Evolutionary conservation across 2,113 vertebrate species (phyloP).

Genomic region (Cromileptes altivelis): DNA sequence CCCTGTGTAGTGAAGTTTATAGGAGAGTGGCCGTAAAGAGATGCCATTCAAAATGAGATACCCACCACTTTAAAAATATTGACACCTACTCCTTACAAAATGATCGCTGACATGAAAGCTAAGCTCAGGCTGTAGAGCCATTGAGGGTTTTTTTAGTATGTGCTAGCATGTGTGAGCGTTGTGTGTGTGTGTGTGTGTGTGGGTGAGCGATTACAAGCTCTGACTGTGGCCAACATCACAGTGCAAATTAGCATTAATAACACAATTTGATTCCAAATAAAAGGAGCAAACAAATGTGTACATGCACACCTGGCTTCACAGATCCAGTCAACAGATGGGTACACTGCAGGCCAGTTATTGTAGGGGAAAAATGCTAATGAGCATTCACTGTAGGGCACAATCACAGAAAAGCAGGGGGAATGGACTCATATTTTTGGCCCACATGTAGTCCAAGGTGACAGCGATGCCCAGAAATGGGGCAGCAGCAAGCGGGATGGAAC

Average conservation of each 20-base stretch:
- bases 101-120: constrained; percentile 36
- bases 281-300: constrained; percentile 64
- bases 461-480: constrained; percentile 44
- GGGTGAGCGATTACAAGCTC: constrained; percentile 22
- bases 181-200: background rate
- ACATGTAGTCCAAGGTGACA: constrained; percentile 22
- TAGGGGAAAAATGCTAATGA: constrained; percentile 51
- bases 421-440: constrained; percentile 35
- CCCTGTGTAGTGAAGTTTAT: constrained; percentile 33
- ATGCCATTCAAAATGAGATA: constrained; percentile 45
- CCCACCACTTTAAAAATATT: constrained; percentile 47
- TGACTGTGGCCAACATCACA: constrained; percentile 40
- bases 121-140: background rate
- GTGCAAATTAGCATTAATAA: constrained; percentile 74
- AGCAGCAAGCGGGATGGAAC: background rate
- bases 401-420: constrained; percentile 35
- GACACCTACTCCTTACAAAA: constrained; percentile 48
- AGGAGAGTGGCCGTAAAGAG: constrained; percentile 25
- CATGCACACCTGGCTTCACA: constrained; percentile 72
- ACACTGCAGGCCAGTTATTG: constrained; percentile 47
- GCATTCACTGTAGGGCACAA: constrained; percentile 38
- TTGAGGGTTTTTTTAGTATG: background rate
- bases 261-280: constrained; percentile 67
- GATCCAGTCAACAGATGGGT: constrained; percentile 69
- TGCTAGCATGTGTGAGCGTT: background rate